Evolutionary conservation across 1,140 invertebrate genomes (phyloP).

Genomic region (Drosophila sucinea): DNA sequence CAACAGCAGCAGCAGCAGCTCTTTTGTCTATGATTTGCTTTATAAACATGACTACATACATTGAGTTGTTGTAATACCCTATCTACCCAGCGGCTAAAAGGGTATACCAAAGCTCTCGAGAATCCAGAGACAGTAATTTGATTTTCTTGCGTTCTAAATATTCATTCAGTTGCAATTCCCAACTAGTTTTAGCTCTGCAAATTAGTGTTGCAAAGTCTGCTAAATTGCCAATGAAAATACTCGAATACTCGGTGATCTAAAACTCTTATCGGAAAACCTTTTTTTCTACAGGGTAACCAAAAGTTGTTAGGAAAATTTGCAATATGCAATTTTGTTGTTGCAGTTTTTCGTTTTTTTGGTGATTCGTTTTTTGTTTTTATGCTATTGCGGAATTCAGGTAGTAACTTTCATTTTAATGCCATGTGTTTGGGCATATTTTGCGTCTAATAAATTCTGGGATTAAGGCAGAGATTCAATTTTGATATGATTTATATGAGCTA

Average conservation of each 20-base stretch:
- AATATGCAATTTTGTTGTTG: slow-evolving; percentile 8
- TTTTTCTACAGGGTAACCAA: too few relatives aligned
- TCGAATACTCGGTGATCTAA: too few relatives aligned
- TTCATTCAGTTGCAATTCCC: too few relatives aligned
- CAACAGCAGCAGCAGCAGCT: slow-evolving; percentile 45
- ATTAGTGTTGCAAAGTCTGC: too few relatives aligned
- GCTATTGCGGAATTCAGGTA: slow-evolving; percentile 75
- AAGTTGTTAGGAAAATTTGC: background rate
- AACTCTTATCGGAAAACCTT: too few relatives aligned
- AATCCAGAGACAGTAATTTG: too few relatives aligned
- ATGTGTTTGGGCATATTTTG: slow-evolving; percentile 50
- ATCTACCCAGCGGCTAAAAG: background rate
- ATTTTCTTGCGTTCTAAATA: too few relatives aligned
- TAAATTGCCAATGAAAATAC: too few relatives aligned
- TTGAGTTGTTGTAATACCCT: slow-evolving; percentile 10
- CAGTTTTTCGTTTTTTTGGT: slow-evolving; percentile 33
- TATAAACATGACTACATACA: slow-evolving; percentile 57
- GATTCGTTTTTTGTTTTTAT: slow-evolving; percentile 48
- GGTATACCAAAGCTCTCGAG: background rate
- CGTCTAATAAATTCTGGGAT: slow-evolving; percentile 45
- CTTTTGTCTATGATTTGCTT: slow-evolving; percentile 77
- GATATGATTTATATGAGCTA: slow-evolving; percentile 30
- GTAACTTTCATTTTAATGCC: slow-evolving; percentile 74
- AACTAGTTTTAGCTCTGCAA: too few relatives aligned
- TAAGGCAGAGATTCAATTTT: background rate